A percentile compares a stretch with the other conserved stretches of the same genome.
These are phyloP conservation scores for Hylyphantes graminicola DNA, from an alignment of 1,140 invertebrate genomes.

Conservation along the genomic window DNA sequence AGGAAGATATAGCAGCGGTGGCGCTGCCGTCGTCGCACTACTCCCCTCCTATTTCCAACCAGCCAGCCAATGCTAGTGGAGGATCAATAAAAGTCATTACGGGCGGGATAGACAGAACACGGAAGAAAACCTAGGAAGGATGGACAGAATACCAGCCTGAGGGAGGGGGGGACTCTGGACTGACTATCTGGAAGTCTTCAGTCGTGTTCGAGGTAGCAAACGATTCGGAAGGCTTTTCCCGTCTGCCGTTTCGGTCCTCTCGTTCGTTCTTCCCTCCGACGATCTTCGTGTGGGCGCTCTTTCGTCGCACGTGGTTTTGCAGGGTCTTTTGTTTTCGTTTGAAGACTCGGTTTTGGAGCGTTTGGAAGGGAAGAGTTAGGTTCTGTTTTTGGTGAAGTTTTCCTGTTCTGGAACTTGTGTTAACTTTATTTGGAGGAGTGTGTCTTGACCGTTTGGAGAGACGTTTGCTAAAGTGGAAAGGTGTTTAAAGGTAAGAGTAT, in stretches of 20 bases:
- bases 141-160: slow-evolving; percentile 6
- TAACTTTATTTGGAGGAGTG: no score
- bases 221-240: slow-evolving; percentile 22
- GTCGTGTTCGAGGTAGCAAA: slow-evolving; percentile 42
- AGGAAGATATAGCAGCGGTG: slow-evolving; percentile 35
- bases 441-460: no score
- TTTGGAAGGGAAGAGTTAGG: no score
- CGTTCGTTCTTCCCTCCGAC: background rate
- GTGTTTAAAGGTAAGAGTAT: no score
- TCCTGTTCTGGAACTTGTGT: no score
- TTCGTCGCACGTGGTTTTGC: slow-evolving; percentile 2
- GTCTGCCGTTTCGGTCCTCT: background rate
- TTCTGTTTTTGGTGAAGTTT: no score
- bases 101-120: slow-evolving; percentile 38
- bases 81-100: slow-evolving; percentile 62
- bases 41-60: slow-evolving; percentile 2
- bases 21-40: slow-evolving; percentile 52
- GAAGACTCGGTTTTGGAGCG: background rate
- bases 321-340: background rate
- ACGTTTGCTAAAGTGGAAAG: no score
- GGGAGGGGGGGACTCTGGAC: slow-evolving; percentile 25
- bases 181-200: slow-evolving; percentile 9
- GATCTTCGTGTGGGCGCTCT: background rate
- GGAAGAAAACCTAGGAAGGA: slow-evolving; percentile 22
- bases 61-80: slow-evolving; percentile 55